Conservation (phyloP, 1,140 invertebrate genomes). For the Bombus picipes region DNA sequence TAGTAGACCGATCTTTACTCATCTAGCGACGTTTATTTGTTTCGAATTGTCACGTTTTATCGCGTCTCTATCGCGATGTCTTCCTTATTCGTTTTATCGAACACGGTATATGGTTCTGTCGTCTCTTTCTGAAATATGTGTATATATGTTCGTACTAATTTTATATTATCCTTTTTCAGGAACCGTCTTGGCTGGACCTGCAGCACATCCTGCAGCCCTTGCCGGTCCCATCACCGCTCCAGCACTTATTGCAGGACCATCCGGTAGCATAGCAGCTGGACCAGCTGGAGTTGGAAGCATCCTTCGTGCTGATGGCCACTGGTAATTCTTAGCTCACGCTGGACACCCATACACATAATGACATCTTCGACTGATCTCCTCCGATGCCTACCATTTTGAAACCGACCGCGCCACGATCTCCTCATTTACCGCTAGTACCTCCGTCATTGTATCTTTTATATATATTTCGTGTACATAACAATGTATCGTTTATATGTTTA, state of each 20-base stretch:
- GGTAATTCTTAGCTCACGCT: constrained; percentile 53
- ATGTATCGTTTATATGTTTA: constrained; percentile 53
- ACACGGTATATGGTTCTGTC: too few relatives aligned
- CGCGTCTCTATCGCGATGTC: not conserved
- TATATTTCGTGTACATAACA: constrained; percentile 23
- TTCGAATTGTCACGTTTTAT: not conserved
- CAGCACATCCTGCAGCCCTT: constrained; percentile 73
- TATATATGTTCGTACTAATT: not conserved
- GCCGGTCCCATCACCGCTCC: constrained; percentile 77
- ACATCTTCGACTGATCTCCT: constrained; percentile 69
- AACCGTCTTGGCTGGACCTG: constrained; percentile 76
- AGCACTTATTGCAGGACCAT: constrained; percentile 78
- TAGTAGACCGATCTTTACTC: not conserved
- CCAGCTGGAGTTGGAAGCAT: constrained; percentile 70
- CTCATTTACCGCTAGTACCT: constrained; percentile 77
- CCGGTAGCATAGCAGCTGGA: constrained; percentile 77
- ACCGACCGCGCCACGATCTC: constrained; percentile 73
- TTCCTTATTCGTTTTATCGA: not conserved
- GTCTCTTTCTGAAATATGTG: too few relatives aligned
- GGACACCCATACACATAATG: constrained; percentile 1
- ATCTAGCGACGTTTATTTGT: not conserved
- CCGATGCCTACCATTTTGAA: constrained; percentile 59
- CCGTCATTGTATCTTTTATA: constrained; percentile 21
- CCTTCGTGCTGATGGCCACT: constrained; percentile 62
- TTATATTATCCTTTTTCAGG: constrained; percentile 46